Evolutionary conservation across 2,113 vertebrate genomes (phyloP), one percentile per base, ranked within the genome.

Genomic region (Cyrtonyx montezumae): DNA sequence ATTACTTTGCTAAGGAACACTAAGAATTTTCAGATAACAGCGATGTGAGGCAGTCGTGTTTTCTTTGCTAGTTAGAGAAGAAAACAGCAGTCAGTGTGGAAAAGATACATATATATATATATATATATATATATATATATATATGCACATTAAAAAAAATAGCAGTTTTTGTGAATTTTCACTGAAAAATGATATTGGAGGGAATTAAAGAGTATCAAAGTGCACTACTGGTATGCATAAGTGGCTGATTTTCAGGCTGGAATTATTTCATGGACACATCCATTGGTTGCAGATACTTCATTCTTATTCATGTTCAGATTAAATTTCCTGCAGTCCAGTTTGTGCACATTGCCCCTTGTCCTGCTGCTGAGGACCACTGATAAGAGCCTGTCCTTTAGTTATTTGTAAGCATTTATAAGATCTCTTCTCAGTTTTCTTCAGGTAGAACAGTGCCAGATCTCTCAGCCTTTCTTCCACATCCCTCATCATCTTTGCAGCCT

Each of bases 91-190:
- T 28, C 48, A 34, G 2, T 13, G 23, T 45, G 25, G 34, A 48
- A 84, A 82, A 71, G 2, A 9, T 22, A 30, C 16, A 55, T 11
- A 10, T 18, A 32, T 55, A 11, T 32, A 55, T 55, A 56, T 11
- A 22, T 3, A 78, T 22, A 9, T 22, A 30, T 9, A 55, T 11
- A 10, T 18, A 32, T 55, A 11, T 32, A 55, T 55, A 56, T 11
- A 22, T 3, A 78, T 22, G 32, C 4, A 10, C 2, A 1, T n/a
- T 30, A 77, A 84, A 61, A n/a, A 1, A 5, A 3, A 26, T 2
- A 2, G 45, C 1, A 2, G 4, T 42, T 82, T 7, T 53, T 45
- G 40, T 12, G 12, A 28, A 46, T 37, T 30, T 71, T 69, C 34
- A 43, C 12, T 51, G 23, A 45, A 70, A 77, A 43, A 40, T 7